Evolutionary conservation across 2,113 vertebrate species (phyloP).

Genomic region (Oryctolagus cuniculus): DNA sequence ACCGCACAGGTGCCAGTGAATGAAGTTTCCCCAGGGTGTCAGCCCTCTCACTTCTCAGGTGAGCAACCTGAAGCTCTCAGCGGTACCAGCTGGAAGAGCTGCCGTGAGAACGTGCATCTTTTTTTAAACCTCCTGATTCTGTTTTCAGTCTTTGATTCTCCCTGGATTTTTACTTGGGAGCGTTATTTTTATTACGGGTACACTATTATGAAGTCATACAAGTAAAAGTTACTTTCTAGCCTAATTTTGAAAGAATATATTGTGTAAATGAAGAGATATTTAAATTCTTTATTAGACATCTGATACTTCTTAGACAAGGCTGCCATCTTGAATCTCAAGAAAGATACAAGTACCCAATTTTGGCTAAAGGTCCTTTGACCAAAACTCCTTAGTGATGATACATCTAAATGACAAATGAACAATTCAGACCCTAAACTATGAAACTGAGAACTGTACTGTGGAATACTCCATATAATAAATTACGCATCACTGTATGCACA

Average conservation of each 20-base stretch:
- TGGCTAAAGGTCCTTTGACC: background rate
- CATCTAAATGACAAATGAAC: background rate
- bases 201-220: background rate
- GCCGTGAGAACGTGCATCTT: background rate
- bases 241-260: background rate
- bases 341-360: background rate
- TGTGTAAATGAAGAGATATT: background rate
- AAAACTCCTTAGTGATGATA: background rate
- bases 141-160: background rate
- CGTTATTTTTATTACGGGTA: background rate
- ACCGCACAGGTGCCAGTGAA: background rate
- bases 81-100: background rate
- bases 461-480: background rate
- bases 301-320: background rate
- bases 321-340: background rate
- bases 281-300: background rate
- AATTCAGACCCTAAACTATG: background rate
- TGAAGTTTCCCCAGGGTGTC: background rate
- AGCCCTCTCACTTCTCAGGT: background rate
- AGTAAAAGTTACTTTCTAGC: background rate
- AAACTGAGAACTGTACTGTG: background rate
- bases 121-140: background rate
- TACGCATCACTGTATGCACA: background rate
- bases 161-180: background rate
- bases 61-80: background rate